These are phyloP conservation scores for Folsomia manolachei DNA, from an alignment of 2,888 invertebrate species.

Conservation along the genomic window DNA sequence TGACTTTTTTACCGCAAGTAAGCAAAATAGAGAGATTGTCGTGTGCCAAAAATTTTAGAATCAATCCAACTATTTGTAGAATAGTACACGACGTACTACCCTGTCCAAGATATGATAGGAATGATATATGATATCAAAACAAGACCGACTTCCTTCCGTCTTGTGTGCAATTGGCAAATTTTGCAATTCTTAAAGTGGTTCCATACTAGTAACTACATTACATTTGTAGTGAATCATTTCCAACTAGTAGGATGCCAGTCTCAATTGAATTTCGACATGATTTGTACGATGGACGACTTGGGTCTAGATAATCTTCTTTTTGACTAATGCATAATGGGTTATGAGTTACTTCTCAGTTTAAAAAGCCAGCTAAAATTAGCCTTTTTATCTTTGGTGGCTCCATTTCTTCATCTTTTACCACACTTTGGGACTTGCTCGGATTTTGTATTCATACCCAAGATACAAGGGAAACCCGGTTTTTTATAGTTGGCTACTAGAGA, in stretches of 20 bases:
- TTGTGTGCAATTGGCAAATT: background rate
- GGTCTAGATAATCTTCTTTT: constrained; percentile 32
- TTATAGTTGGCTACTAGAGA: background rate
- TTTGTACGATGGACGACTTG: background rate
- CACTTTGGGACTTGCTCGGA: background rate
- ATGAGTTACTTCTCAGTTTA: background rate
- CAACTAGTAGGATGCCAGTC: background rate
- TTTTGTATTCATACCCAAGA: background rate
- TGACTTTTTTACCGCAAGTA: too few relatives aligned
- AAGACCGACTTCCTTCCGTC: too few relatives aligned
- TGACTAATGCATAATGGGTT: constrained; percentile 30
- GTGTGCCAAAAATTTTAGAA: too few relatives aligned
- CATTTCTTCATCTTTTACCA: background rate
- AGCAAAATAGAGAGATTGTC: too few relatives aligned
- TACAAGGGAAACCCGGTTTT: background rate
- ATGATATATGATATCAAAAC: background rate
- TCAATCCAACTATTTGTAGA: too few relatives aligned
- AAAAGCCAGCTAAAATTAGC: constrained; percentile 33
- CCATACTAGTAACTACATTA: too few relatives aligned
- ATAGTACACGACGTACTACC: background rate
- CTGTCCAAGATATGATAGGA: background rate
- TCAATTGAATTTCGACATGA: background rate
- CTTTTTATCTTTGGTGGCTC: constrained; percentile 15
- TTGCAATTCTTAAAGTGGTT: background rate
- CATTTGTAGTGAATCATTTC: background rate